These are phyloP conservation scores for Toxotes jaculatrix DNA, from an alignment of 2,113 vertebrate species.

Conservation along the genomic window DNA sequence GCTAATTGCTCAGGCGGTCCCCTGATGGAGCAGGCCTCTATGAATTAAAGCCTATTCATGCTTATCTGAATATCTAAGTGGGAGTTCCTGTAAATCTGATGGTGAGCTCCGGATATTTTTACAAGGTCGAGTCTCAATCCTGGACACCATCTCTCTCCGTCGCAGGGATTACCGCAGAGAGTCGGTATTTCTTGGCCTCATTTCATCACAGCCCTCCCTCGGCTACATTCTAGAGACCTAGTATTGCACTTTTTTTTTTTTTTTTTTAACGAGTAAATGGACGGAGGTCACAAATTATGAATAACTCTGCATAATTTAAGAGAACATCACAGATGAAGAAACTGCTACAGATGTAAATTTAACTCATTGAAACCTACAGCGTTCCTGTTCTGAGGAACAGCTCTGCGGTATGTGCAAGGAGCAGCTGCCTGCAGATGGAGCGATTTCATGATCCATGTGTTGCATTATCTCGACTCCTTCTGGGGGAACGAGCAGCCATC, in stretches of 20 bases:
- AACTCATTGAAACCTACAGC: not conserved
- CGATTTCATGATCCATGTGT: constrained; percentile 40
- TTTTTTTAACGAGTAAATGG: not conserved
- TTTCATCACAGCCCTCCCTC: not conserved
- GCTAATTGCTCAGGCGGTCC: constrained; percentile 28
- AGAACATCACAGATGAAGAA: constrained; percentile 1
- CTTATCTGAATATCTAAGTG: constrained; percentile 37
- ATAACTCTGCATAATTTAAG: constrained; percentile 28
- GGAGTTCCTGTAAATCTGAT: constrained; percentile 9
- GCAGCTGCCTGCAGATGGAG: constrained; percentile 10
- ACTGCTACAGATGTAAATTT: constrained; percentile 11
- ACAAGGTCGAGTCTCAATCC: not conserved
- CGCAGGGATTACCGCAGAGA: not conserved
- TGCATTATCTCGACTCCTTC: constrained; percentile 32
- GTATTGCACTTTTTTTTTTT: not conserved
- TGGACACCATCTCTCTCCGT: constrained; percentile 8
- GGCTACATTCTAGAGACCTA: not conserved
- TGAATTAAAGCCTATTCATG: constrained; percentile 23
- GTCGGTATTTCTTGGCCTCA: not conserved
- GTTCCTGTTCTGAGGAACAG: constrained; percentile 5
- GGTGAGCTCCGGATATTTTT: constrained; percentile 36
- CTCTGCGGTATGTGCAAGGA: not conserved
- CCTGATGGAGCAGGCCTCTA: constrained; percentile 16
- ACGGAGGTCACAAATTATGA: constrained; percentile 13
- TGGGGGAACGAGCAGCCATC: constrained; percentile 29